Evolutionary conservation across 1,140 invertebrate species (phyloP), one percentile per base, ranked within the genome.

Genomic region (Drosophila asahinai): DNA sequence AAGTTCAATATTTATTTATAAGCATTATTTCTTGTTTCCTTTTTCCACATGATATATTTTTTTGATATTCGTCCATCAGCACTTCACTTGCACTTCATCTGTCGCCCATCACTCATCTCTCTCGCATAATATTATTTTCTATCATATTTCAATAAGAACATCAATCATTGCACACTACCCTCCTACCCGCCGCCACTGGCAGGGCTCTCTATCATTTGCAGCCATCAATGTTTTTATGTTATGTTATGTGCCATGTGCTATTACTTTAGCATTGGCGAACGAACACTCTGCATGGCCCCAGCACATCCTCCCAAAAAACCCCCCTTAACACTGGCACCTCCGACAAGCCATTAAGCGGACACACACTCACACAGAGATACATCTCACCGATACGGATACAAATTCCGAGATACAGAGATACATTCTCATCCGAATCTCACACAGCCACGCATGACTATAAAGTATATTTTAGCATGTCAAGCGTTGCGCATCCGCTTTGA

Each of bases 381-480:
- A 66, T 61, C 65, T 47, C 61, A 54, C 67, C 59, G 71, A 76
- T 76, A 76, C 72, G 42, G 42, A 63, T 49, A 58, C 58, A 67
- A 49, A 71, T 48, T 66, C 62, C 12, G 30, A 60, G n/a, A 55
- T 63, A 48, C 67, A 47, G 27, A 59, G 62, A 75, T 68, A 79
- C 67, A 76, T 48, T 76, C 64, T 68, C 63, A 79, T 67, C 52
- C 55, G 62, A 54, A 78, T 65, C 45, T 42, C 65, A 83, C 57
- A 82, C 66, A 76, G 73, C 78, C 80, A 87, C 81, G 79, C 82
- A 86, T 91, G 83, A 91, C 80, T 91, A 91, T 91, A 91, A 91
- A 84, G 87, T 86, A 91, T 91, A 87, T 91, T 91, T 91, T 87
- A 91, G 86, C 87, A 91, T 91, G 87, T 91, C 87, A 91, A 91